These are phyloP conservation scores for Leptothorax acervorum DNA, from an alignment of 2,888 invertebrate species.

Conservation along the genomic window DNA sequence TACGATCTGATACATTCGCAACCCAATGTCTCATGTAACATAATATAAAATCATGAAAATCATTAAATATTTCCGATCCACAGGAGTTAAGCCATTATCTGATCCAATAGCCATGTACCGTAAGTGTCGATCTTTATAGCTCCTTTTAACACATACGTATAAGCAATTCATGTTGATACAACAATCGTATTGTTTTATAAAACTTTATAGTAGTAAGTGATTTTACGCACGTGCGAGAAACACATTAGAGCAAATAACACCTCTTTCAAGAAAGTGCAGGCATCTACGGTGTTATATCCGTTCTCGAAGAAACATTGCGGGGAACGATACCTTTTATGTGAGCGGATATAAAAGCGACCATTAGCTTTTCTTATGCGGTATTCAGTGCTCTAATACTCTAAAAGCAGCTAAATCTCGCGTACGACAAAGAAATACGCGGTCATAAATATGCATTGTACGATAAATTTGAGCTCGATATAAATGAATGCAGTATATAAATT, in stretches of 20 bases:
- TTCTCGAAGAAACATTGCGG: constrained; percentile 18
- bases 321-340: constrained; percentile 32
- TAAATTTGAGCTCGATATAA: constrained; percentile 7
- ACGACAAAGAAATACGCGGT: constrained; percentile 8
- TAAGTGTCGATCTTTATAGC: neutral
- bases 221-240: constrained; percentile 7
- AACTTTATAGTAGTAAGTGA: constrained; percentile 3
- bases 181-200: neutral
- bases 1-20: neutral
- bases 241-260: neutral
- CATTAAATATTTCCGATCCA: constrained; percentile 1
- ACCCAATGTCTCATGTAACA: neutral
- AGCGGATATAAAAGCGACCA: constrained; percentile 27
- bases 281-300: neutral
- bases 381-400: constrained; percentile 24
- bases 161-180: neutral
- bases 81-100: neutral
- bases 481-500: constrained; percentile 18
- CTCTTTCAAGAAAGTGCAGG: neutral
- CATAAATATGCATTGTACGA: constrained; percentile 23
- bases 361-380: constrained; percentile 5
- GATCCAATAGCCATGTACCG: neutral
- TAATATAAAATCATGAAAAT: neutral
- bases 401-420: constrained; percentile 26
- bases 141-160: neutral